Evolutionary conservation across 2,797 vertebrate genomes (phyloP), one percentile per base, ranked within the genome.

Genomic region (Sciurus vulgaris): DNA sequence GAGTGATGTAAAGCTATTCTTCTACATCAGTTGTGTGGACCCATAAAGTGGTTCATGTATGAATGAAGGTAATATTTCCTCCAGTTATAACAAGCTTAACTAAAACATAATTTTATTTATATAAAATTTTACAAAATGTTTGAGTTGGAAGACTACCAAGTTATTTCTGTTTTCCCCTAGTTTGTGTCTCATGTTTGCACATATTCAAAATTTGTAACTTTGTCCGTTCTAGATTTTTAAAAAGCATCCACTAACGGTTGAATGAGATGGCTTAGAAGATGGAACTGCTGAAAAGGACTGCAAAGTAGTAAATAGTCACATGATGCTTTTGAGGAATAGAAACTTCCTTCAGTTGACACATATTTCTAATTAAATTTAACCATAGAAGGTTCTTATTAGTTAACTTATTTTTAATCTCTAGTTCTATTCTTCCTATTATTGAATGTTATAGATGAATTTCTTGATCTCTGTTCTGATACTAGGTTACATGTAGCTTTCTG

Each of bases 311-410:
- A 38, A 54, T 0, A 89, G 51, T 86, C 20, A 91, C 22, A 91
- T 41, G 12, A 79, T 22, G 2, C 54, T 77, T 59, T 56, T 20
- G 41, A 35, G 18, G 22, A 82, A 72, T 47, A 63, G 30, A 51
- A 11, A 15, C 26, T 85, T 3, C 35, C 30, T 73, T 81, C n/a
- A 77, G 20, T 78, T 72, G 63, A 51, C 30, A 86, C 11, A 69
- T 33, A 77, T 54, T 78, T n/a, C 59, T 93, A 94, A 86, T 77
- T 81, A 70, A 69, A 86, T 85, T 69, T 35, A 94, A 63, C 38
- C 63, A 41, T 3, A 79, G 22, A 38, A 78, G 61, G 10, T 86
- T 86, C 51, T 56, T 28, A 91, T 38, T 28, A 47, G 85, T 51
- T 72, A 89, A 65, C 24, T 65, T 88, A 54, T 72, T 72, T 90